Evolutionary conservation across 1,140 invertebrate genomes (phyloP), one percentile per base, ranked within the genome.

Genomic region (Fopius arisanus): DNA sequence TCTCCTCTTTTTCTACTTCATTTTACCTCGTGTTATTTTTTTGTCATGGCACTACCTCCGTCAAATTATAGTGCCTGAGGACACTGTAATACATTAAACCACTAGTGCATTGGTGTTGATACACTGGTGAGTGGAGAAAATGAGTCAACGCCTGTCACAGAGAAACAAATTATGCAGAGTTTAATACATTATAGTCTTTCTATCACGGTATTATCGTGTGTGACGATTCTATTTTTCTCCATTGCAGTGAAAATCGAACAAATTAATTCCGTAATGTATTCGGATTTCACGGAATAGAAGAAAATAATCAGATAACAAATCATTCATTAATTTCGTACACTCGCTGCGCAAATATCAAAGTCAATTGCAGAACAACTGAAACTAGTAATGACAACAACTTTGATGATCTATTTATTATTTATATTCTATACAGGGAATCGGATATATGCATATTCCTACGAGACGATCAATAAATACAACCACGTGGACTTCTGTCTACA

Each of bases 391-490:
- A 48, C 14, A 16, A 48, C 1, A 48, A 19, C n/a, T 48, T 48
- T 48, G 10, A 3, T 48, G 43, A 10, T 37, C 7, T 12, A 37
- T 37, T 37, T 16, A 14, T 48, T 48, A 48, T 48, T 48, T 12
- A 48, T 3, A 19, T 2, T 4, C 5, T 14, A 28, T 63, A 23
- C 10, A 28, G 29, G 37, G 63, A 23, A 48, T 7, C 21, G 23
- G 16, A 63, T 43, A 33, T 70, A 70, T 70, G 65, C 26, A 67
- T 66, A 67, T 33, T 66, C 10, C 14, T 12, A 59, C 43, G 14
- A 51, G 40, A n/a, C 63, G 71, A 73, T 73, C 71, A 65, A 73
- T 73, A 73, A 41, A 40, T 67, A 40, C 63, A 48, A 67, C 71
- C 43, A 73, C 71, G 59, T 73, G 71, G 71, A 63, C 40, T 67